Percentiles rank a stretch among this genome's conserved stretches.
These are phyloP conservation scores for Enteromius thamalakanensis DNA, from an alignment of 2,797 vertebrate genomes.

Conservation along the genomic window DNA sequence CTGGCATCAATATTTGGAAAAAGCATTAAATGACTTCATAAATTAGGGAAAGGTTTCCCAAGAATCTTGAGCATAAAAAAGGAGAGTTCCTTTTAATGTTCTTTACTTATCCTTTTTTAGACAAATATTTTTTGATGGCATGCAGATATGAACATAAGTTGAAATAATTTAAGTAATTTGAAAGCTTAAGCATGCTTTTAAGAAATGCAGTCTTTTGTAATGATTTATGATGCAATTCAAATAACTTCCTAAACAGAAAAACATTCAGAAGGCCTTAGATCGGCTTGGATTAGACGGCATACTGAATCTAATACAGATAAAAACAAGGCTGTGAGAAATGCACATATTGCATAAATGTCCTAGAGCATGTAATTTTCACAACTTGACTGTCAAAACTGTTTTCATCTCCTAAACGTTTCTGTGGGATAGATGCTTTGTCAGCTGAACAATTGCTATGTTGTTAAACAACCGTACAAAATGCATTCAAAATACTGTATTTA, in stretches of 20 bases:
- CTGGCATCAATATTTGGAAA: not conserved
- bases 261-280: not conserved
- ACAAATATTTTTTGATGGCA: not conserved
- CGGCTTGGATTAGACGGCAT: not conserved
- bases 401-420: not conserved
- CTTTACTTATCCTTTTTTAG: not conserved
- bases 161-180: not conserved
- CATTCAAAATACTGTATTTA: not conserved
- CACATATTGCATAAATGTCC: not conserved
- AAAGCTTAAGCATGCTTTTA: not conserved
- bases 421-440: not conserved
- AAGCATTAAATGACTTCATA: slow-evolving; percentile 10
- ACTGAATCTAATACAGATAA: not conserved
- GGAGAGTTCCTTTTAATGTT: not conserved
- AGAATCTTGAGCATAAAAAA: not conserved
- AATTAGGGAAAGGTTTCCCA: slow-evolving; percentile 1
- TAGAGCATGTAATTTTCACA: not conserved
- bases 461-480: not conserved
- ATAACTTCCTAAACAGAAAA: not conserved
- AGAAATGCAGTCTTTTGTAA: not conserved
- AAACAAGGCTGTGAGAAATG: not conserved
- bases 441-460: not conserved
- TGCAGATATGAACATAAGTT: not conserved
- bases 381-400: not conserved
- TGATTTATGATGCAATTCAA: not conserved